Evolutionary conservation across 2,797 vertebrate species (phyloP).

Genomic region (Cottoperca gobio): DNA sequence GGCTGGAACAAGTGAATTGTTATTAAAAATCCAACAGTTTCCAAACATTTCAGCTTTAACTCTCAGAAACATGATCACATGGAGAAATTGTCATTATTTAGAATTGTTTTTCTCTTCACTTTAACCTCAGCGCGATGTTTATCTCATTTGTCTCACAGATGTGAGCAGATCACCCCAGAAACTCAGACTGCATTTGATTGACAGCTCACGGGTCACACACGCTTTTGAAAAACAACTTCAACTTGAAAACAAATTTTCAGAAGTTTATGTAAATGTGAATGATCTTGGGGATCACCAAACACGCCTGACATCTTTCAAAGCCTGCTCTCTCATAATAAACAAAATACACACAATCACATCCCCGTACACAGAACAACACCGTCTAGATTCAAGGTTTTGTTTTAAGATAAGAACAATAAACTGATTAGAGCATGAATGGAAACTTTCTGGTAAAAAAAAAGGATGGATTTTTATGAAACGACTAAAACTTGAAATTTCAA

Average conservation of each 20-base stretch:
- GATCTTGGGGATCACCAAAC: conserved; percentile 44
- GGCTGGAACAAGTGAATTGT: too few species aligned
- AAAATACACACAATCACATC: conserved; percentile 22
- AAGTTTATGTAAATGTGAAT: conserved; percentile 64
- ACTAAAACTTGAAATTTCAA: conserved; percentile 19
- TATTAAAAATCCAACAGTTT: neutral
- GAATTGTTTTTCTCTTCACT: neutral
- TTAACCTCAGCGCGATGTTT: neutral
- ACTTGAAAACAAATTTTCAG: conserved; percentile 61
- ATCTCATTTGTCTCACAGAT: conserved; percentile 8
- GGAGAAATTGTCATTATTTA: too few species aligned
- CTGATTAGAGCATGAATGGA: conserved; percentile 5
- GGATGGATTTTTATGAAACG: conserved; percentile 1
- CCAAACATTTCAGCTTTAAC: neutral
- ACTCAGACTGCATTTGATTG: conserved; percentile 39
- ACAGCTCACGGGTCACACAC: conserved; percentile 31
- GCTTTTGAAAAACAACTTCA: conserved; percentile 39
- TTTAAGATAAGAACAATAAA: neutral
- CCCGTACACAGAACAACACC: neutral
- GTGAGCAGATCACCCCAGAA: neutral
- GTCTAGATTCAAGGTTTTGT: conserved; percentile 15
- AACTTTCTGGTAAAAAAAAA: neutral
- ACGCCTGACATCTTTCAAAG: conserved; percentile 29
- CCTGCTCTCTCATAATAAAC: conserved; percentile 12
- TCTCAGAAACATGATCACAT: neutral